Conservation (phyloP, 2,797 vertebrate species). For the Semotilus atromaculatus region DNA sequence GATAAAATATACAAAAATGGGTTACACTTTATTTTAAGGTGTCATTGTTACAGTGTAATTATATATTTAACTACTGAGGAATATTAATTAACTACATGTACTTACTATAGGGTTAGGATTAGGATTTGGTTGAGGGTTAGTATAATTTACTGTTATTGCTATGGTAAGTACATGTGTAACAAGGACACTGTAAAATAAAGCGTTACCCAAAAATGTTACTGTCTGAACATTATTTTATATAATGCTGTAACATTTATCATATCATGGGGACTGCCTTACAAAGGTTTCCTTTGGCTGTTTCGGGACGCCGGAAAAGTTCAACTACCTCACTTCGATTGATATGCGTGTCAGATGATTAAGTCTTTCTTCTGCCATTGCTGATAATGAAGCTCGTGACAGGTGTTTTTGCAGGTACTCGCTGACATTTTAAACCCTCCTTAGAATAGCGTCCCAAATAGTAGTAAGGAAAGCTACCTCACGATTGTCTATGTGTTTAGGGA, state of each 20-base stretch:
- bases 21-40: no score
- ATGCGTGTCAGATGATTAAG: not conserved
- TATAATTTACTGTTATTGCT: no score
- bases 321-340: not conserved
- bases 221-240: not conserved
- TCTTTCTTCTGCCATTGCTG: not conserved
- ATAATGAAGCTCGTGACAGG: not conserved
- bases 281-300: not conserved
- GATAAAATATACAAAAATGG: not conserved
- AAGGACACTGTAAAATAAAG: no score
- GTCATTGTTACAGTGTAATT: no score
- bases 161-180: no score
- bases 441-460: not conserved
- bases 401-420: not conserved
- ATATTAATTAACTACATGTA: no score
- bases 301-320: no score
- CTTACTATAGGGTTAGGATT: no score
- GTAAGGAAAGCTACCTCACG: not conserved
- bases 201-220: no score
- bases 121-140: no score
- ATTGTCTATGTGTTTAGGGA: not conserved
- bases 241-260: not conserved
- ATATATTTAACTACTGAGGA: no score
- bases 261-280: not conserved
- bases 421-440: not conserved